A percentile compares a stretch with the other conserved stretches of the same genome.
phyloP scores from a whole-genome alignment of 2,113 vertebrate genomes.

The Megaleporinus macrocephalus region DNA sequence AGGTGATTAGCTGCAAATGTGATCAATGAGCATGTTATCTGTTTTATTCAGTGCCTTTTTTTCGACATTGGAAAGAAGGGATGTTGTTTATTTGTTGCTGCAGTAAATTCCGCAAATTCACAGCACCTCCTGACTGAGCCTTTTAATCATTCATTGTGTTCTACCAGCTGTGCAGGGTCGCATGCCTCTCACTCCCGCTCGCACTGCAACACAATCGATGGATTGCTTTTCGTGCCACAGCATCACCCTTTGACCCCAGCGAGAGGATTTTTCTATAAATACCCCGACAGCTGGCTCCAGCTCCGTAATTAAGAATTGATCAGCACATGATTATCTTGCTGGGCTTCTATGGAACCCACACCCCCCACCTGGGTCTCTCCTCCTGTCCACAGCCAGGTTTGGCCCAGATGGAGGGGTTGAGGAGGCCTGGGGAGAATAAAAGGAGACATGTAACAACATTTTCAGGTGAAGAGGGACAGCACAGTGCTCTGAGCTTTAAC shows the following conservation, averaged over 20 bases:
- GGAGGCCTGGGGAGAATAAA: not conserved
- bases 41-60: not conserved
- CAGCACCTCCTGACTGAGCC: conserved; percentile 47
- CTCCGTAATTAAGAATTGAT: conserved; percentile 64
- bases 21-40: not conserved
- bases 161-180: not conserved
- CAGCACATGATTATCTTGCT: conserved; percentile 39
- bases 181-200: conserved; percentile 18
- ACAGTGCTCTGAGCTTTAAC: not conserved
- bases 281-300: conserved; percentile 53
- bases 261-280: conserved; percentile 56
- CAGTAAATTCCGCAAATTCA: not conserved
- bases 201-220: conserved; percentile 52
- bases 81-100: not conserved
- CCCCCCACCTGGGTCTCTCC: conserved; percentile 15
- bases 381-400: not conserved
- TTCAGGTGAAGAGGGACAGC: not conserved
- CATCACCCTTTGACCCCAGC: conserved; percentile 55
- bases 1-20: not conserved
- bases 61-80: not conserved
- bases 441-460: not conserved
- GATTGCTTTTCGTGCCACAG: conserved; percentile 43
- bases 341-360: not conserved
- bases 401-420: conserved; percentile 1
- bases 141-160: not conserved